A percentile compares a stretch with the other conserved stretches of the same genome.
Conservation (phyloP, 2,888 invertebrate genomes). For the Carterocephalus palaemon region DNA sequence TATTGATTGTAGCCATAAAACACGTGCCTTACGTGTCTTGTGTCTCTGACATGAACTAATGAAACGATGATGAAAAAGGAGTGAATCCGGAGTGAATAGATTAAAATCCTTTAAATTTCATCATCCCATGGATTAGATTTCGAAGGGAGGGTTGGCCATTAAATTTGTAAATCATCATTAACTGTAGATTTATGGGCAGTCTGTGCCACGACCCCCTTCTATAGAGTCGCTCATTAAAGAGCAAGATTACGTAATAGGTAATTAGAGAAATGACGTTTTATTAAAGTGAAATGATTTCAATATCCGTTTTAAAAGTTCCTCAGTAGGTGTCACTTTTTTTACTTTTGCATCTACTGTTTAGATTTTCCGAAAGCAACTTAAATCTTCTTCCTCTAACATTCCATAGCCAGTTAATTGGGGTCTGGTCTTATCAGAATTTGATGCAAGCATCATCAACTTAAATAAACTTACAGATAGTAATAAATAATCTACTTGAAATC, state of each 20-base stretch:
- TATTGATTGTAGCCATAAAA: too few relatives aligned
- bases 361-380: too few relatives aligned
- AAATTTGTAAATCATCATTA: conserved; percentile 31
- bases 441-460: too few relatives aligned
- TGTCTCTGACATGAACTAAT: not conserved
- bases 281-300: not conserved
- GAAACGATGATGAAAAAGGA: not conserved
- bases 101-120: conserved; percentile 32
- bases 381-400: too few relatives aligned
- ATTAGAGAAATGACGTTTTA: conserved; percentile 8
- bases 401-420: too few relatives aligned
- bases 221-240: conserved; percentile 16
- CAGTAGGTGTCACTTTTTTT: too few relatives aligned
- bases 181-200: conserved; percentile 23
- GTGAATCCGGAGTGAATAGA: conserved; percentile 24
- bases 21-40: too few relatives aligned
- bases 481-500: too few relatives aligned
- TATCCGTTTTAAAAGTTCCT: too few relatives aligned
- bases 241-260: conserved; percentile 16
- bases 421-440: too few relatives aligned
- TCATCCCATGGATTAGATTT: conserved; percentile 27
- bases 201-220: conserved; percentile 16
- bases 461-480: too few relatives aligned
- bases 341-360: too few relatives aligned
- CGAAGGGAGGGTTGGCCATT: conserved; percentile 25